These are phyloP conservation scores for Notothenia rossii DNA, from an alignment of 2,113 vertebrate species.

Conservation along the genomic window DNA sequence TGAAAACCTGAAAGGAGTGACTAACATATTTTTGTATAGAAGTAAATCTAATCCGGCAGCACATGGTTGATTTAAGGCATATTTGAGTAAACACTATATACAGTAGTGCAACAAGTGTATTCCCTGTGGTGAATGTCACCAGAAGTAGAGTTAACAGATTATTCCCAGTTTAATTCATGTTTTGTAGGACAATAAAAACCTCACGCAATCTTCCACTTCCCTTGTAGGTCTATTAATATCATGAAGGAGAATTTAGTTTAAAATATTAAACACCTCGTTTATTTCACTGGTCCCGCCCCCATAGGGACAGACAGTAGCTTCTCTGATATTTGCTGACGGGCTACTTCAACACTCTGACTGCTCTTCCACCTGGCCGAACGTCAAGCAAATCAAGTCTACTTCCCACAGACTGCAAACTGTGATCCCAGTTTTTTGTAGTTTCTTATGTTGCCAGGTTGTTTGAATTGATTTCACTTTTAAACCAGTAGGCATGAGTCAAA, in stretches of 20 bases:
- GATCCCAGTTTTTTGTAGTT: conserved; percentile 45
- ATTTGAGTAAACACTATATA: not conserved
- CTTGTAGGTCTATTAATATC: conserved; percentile 1
- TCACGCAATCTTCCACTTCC: not conserved
- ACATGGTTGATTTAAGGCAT: not conserved
- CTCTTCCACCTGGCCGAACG: conserved; percentile 72
- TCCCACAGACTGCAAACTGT: conserved; percentile 78
- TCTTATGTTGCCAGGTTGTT: conserved; percentile 2
- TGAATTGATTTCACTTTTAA: not conserved
- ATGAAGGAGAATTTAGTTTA: not conserved
- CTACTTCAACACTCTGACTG: conserved; percentile 52
- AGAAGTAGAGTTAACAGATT: not conserved
- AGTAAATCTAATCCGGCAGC: not conserved
- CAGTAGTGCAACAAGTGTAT: not conserved
- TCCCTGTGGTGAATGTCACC: not conserved
- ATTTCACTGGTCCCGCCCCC: conserved; percentile 8
- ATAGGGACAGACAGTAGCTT: not conserved
- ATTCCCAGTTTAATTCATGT: not conserved
- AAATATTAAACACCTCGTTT: conserved; percentile 27
- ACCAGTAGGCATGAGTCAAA: conserved; percentile 7
- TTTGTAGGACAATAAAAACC: no score
- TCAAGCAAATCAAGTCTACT: conserved; percentile 67
- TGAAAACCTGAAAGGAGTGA: not conserved
- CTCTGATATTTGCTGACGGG: conserved; percentile 21
- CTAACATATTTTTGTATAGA: not conserved